Percentiles rank a stretch among this genome's conserved stretches.
These are phyloP conservation scores for Pempheris klunzingeri DNA, from an alignment of 2,797 vertebrate species.

Conservation along the genomic window DNA sequence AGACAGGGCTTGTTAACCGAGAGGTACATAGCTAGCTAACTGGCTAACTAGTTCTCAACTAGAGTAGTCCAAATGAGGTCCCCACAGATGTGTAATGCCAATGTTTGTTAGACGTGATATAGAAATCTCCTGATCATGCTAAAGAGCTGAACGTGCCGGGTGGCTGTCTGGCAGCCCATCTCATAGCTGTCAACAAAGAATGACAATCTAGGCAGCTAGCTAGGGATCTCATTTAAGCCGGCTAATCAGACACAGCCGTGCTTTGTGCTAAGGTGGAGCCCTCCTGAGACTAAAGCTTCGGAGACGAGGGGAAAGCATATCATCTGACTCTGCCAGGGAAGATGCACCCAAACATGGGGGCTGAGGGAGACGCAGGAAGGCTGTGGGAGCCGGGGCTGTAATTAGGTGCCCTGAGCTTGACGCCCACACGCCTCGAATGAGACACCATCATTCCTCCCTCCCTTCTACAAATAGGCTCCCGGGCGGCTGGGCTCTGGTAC, in stretches of 20 bases:
- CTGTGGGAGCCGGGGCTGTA: conserved; percentile 73
- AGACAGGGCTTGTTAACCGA: conserved; percentile 61
- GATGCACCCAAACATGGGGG: conserved; percentile 81
- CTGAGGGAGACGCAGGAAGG: conserved; percentile 67
- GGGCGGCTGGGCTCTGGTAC: conserved; percentile 46
- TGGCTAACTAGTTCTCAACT: conserved; percentile 59
- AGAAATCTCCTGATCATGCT: conserved; percentile 65
- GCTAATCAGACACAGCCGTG: conserved; percentile 72
- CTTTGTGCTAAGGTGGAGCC: conserved; percentile 72
- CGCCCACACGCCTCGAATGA: conserved; percentile 76
- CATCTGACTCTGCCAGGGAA: conserved; percentile 69
- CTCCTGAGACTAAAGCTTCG: conserved; percentile 71
- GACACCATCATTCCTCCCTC: conserved; percentile 58
- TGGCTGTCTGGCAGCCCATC: conserved; percentile 57
- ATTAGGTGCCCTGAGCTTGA: conserved; percentile 79
- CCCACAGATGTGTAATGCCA: conserved; percentile 56
- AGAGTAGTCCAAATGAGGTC: conserved; percentile 67
- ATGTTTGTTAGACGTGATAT: conserved; percentile 53
- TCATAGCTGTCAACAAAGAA: conserved; percentile 72
- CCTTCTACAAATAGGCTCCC: conserved; percentile 65
- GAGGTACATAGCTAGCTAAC: conserved; percentile 52
- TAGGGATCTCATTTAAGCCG: conserved; percentile 78
- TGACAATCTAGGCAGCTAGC: conserved; percentile 64
- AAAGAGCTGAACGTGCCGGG: conserved; percentile 57
- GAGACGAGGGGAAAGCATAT: conserved; percentile 60